Conservation (phyloP, 2,888 invertebrate species). For the Polymixis flavicincta region DNA sequence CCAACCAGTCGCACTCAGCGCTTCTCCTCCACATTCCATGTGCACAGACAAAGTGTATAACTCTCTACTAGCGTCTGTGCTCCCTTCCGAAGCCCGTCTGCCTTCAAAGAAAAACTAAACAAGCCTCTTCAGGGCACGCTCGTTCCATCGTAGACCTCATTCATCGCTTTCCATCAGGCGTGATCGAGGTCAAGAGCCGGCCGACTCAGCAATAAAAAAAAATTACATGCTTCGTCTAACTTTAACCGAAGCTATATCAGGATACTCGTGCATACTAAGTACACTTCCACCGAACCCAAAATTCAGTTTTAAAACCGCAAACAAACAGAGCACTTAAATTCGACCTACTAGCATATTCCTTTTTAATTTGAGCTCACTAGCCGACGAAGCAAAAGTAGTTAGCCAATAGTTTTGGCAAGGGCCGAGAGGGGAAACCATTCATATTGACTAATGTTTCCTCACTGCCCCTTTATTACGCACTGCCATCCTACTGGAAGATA, state of each 20-base stretch:
- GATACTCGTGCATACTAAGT: neutral
- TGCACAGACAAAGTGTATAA: too few species aligned
- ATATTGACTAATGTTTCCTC: constrained; percentile 86
- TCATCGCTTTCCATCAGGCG: too few species aligned
- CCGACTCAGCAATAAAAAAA: too few species aligned
- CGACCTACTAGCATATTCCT: constrained; percentile 64
- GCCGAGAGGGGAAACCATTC: constrained; percentile 83
- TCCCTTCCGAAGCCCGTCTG: too few species aligned
- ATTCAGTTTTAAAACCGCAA: constrained; percentile 14
- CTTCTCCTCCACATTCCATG: too few species aligned
- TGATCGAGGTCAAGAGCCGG: too few species aligned
- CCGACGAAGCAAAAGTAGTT: constrained; percentile 76
- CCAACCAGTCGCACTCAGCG: too few species aligned
- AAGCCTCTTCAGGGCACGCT: too few species aligned
- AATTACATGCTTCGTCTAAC: neutral
- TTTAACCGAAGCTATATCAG: neutral
- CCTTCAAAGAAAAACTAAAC: too few species aligned
- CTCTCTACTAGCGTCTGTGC: too few species aligned
- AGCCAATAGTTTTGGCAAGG: constrained; percentile 82
- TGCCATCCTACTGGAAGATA: constrained; percentile 76
- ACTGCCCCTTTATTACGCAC: constrained; percentile 79
- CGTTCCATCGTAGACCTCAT: too few species aligned
- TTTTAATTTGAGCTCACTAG: constrained; percentile 75
- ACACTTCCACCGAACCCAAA: neutral
- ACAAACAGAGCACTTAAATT: constrained; percentile 53